These are phyloP conservation scores for Tragulus kanchil DNA, from an alignment of 2,113 vertebrate species.

Conservation along the genomic window DNA sequence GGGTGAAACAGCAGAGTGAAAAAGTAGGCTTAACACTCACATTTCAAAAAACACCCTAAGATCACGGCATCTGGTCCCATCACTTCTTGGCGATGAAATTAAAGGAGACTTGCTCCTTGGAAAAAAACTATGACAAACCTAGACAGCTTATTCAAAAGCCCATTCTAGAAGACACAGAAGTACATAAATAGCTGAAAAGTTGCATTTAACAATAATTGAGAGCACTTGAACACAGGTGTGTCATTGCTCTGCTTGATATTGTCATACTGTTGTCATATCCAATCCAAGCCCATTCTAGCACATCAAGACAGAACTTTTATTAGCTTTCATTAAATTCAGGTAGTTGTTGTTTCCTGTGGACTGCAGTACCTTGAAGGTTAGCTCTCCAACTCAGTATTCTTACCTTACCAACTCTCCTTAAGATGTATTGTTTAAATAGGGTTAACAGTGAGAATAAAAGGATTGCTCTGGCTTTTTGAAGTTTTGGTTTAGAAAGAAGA, in stretches of 20 bases:
- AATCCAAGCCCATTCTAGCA: background rate
- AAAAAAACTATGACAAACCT: background rate
- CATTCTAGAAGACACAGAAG: constrained; percentile 20
- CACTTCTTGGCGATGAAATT: background rate
- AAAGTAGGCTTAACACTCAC: background rate
- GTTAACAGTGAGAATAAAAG: background rate
- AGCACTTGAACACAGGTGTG: constrained; percentile 9
- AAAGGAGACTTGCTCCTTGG: background rate
- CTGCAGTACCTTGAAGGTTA: background rate
- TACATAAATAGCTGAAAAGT: constrained; percentile 45
- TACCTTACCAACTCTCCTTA: background rate
- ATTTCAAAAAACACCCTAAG: background rate
- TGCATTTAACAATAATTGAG: constrained; percentile 59
- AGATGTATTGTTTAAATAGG: background rate
- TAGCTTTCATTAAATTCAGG: constrained; percentile 41
- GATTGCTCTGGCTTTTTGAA: background rate
- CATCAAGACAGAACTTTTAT: constrained; percentile 6
- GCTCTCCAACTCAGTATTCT: background rate
- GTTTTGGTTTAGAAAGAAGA: constrained; percentile 23
- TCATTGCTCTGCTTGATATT: constrained; percentile 5
- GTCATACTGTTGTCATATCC: background rate
- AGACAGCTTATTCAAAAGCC: background rate
- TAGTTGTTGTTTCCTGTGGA: constrained; percentile 31
- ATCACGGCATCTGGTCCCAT: background rate
- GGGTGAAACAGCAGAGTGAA: background rate